Evolutionary conservation across 2,113 vertebrate genomes (phyloP).

Genomic region (Centropus bengalensis): DNA sequence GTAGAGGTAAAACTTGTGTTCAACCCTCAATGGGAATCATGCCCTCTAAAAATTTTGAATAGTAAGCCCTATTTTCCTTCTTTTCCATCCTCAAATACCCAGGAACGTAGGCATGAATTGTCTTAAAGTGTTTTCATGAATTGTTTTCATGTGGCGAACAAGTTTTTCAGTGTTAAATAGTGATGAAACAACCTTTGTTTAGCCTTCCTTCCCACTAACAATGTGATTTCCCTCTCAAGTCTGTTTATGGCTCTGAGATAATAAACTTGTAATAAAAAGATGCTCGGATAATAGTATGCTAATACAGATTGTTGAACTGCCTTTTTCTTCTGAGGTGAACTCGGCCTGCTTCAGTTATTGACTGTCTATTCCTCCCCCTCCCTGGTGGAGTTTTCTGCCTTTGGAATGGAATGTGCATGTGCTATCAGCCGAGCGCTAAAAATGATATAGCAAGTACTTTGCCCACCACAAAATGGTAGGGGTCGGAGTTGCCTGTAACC

Average conservation of each 20-base stretch:
- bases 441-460: not conserved
- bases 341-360: not conserved
- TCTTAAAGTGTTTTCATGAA: not conserved
- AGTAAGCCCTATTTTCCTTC: not conserved
- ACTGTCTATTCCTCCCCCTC: not conserved
- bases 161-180: slow-evolving; percentile 19
- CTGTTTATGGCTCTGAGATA: slow-evolving; percentile 53
- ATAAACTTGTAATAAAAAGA: slow-evolving; percentile 47
- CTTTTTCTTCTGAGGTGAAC: not conserved
- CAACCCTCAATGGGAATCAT: not conserved
- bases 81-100: not conserved
- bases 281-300: not conserved
- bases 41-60: not conserved
- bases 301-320: not conserved
- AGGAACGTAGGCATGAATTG: not conserved
- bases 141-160: slow-evolving; percentile 16
- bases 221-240: slow-evolving; percentile 36
- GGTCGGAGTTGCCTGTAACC: not conserved
- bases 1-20: not conserved
- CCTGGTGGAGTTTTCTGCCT: not conserved
- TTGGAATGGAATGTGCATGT: slow-evolving; percentile 45
- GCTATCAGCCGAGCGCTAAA: not conserved
- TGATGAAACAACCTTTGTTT: slow-evolving; percentile 43
- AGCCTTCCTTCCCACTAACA: slow-evolving; percentile 37
- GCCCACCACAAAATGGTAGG: not conserved